Conservation (phyloP, 1,140 invertebrate species). For the Orchestia grillus region DNA sequence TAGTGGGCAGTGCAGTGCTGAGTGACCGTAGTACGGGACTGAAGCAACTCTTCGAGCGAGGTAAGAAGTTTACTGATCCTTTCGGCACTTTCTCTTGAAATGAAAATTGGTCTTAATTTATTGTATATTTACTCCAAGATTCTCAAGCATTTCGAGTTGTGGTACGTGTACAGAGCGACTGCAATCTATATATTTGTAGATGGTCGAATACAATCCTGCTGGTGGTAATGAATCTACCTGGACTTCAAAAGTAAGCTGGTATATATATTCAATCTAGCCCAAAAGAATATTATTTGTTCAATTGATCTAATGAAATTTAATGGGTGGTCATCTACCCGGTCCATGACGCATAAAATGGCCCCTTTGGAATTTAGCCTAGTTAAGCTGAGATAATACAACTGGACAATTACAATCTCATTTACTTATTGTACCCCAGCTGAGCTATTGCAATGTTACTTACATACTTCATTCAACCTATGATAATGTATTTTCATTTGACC, state of each 20-base stretch:
- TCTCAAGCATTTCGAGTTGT: background rate
- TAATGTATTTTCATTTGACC: background rate
- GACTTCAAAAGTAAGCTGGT: background rate
- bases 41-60: background rate
- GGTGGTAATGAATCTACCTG: background rate
- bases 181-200: background rate
- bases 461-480: background rate
- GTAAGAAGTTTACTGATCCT: background rate
- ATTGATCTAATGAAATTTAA: background rate
- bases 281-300: background rate
- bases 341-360: too few relatives aligned
- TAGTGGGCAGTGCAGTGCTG: background rate
- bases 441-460: background rate
- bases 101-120: too few relatives aligned
- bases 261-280: background rate
- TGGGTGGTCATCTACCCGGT: background rate
- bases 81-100: background rate
- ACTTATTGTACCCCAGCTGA: background rate
- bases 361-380: too few relatives aligned
- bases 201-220: background rate
- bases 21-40: background rate
- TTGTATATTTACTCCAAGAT: background rate
- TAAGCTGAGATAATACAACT: too few relatives aligned
- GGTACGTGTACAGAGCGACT: background rate
- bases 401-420: too few relatives aligned